Evolutionary conservation across 1,140 invertebrate species (phyloP).

Genomic region (Penaeus indicus): DNA sequence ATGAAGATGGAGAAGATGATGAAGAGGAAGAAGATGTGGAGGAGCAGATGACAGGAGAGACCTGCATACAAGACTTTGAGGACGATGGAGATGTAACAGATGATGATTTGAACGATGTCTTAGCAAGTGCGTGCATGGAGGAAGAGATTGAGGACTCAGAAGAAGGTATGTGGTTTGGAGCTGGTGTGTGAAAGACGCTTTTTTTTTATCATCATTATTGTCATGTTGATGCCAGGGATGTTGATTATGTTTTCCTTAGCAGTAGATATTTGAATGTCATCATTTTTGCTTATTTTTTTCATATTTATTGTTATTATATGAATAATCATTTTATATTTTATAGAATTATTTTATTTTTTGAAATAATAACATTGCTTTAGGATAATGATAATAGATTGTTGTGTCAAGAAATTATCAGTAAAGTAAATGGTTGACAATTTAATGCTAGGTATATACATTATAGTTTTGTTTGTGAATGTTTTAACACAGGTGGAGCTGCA

Average conservation of each 20-base stretch:
- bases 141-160: slow-evolving; percentile 51
- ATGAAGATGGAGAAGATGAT: neutral
- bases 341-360: too few relatives aligned
- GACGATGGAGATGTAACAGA: slow-evolving; percentile 45
- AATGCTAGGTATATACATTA: too few relatives aligned
- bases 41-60: neutral
- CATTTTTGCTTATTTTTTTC: too few relatives aligned
- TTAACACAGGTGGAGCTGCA: too few relatives aligned
- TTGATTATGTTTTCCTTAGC: neutral
- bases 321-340: too few relatives aligned
- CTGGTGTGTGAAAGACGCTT: neutral
- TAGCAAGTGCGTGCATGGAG: slow-evolving; percentile 49
- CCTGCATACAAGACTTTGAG: neutral
- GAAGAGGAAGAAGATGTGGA: neutral
- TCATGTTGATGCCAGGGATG: neutral
- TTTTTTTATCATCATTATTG: neutral
- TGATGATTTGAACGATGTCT: slow-evolving; percentile 49
- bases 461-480: too few relatives aligned
- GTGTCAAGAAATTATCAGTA: too few relatives aligned
- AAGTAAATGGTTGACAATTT: too few relatives aligned
- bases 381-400: too few relatives aligned
- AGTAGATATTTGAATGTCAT: too few relatives aligned
- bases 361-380: too few relatives aligned
- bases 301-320: too few relatives aligned
- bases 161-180: slow-evolving; percentile 33